These are phyloP conservation scores for Lacerta viridis DNA, from an alignment of 2,797 vertebrate genomes.

Conservation along the genomic window DNA sequence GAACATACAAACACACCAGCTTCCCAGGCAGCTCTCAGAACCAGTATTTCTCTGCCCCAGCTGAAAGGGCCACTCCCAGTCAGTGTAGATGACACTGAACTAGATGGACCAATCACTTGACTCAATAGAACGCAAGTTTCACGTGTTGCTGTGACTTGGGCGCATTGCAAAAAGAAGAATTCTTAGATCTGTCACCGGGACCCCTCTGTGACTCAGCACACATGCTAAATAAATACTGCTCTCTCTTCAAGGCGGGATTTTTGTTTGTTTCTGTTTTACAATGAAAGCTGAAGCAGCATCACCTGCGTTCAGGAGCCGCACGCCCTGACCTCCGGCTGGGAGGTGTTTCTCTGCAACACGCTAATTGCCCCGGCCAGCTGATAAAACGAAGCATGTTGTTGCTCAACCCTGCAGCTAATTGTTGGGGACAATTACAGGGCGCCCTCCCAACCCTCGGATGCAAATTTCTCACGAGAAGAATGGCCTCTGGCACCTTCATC, in stretches of 20 bases:
- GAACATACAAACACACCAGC: too few relatives aligned
- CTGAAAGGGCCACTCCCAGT: too few relatives aligned
- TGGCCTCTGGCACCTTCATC: background rate
- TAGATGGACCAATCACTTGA: too few relatives aligned
- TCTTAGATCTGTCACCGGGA: background rate
- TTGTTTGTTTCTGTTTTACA: too few relatives aligned
- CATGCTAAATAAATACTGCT: too few relatives aligned
- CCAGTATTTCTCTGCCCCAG: too few relatives aligned
- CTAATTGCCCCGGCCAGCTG: background rate
- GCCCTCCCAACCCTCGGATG: background rate
- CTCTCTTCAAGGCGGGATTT: background rate
- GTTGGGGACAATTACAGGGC: background rate
- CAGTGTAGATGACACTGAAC: too few relatives aligned
- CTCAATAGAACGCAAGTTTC: too few relatives aligned
- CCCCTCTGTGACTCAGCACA: background rate
- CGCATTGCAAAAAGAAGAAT: too few relatives aligned
- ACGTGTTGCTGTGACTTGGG: too few relatives aligned
- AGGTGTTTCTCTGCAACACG: background rate
- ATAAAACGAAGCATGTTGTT: background rate
- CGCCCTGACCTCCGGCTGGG: conserved; percentile 15
- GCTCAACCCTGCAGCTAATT: background rate
- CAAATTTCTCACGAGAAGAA: background rate
- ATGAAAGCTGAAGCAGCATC: fast-evolving
- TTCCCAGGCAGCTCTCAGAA: too few relatives aligned
- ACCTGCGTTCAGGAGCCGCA: fast-evolving